Conservation (phyloP, 2,888 invertebrate genomes). For the Gasteruption jaculator region DNA sequence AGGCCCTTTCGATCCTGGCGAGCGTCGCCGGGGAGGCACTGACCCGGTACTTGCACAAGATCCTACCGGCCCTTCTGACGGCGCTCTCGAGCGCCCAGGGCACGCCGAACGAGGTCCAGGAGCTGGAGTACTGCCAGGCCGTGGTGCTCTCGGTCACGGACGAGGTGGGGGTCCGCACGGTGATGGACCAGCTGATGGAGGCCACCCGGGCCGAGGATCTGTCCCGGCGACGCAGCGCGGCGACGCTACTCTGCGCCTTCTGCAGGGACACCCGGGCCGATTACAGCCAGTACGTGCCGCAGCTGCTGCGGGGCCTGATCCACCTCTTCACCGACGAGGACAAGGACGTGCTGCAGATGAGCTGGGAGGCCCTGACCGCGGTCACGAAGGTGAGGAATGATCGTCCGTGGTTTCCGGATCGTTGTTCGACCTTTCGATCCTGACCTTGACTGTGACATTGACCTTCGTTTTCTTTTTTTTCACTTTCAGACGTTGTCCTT, state of each 20-base stretch:
- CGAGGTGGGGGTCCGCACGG: slow-evolving; percentile 80
- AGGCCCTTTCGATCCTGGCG: slow-evolving; percentile 88
- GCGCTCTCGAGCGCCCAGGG: slow-evolving; percentile 71
- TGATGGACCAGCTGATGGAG: slow-evolving; percentile 82
- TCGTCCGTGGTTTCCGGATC: neutral
- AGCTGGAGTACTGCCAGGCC: slow-evolving; percentile 87
- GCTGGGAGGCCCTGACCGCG: slow-evolving; percentile 88
- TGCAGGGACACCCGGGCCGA: slow-evolving; percentile 86
- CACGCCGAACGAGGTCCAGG: slow-evolving; percentile 63
- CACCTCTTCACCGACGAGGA: slow-evolving; percentile 80
- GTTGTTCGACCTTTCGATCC: too few relatives aligned
- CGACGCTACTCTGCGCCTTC: slow-evolving; percentile 83
- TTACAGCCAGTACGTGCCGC: slow-evolving; percentile 81
- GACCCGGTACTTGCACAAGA: slow-evolving; percentile 84
- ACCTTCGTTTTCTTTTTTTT: too few relatives aligned
- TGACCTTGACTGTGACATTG: too few relatives aligned
- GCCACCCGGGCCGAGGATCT: slow-evolving; percentile 64
- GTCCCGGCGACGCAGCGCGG: slow-evolving; percentile 73
- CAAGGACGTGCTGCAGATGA: slow-evolving; percentile 74
- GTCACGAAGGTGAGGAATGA: slow-evolving; percentile 70
- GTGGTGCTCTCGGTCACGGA: slow-evolving; percentile 89
- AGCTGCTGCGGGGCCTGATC: slow-evolving; percentile 81
- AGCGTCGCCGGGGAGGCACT: slow-evolving; percentile 93
- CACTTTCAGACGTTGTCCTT: slow-evolving; percentile 68
- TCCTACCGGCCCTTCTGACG: slow-evolving; percentile 83